Conservation (phyloP, 2,113 vertebrate genomes). For the Cynocephalus volans region DNA sequence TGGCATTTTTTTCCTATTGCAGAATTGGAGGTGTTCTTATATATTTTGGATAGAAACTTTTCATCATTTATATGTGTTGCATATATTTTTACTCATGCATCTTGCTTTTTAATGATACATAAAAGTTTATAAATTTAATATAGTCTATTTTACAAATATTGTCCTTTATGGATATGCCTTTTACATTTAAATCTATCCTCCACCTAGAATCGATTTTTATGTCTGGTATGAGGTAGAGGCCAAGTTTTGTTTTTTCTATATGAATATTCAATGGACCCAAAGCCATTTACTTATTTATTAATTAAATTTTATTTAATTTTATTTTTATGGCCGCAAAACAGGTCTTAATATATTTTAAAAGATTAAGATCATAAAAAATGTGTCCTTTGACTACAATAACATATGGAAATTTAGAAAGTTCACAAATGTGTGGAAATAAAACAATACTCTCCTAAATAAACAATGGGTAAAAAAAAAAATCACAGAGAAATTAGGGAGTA, state of each 20-base stretch:
- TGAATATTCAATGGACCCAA: background rate
- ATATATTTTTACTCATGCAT: background rate
- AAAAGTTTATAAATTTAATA: background rate
- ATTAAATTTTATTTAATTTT: too few species aligned
- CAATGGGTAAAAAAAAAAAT: too few species aligned
- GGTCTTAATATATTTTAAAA: too few species aligned
- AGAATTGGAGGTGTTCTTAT: background rate
- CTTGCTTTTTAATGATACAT: background rate
- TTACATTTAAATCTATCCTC: background rate
- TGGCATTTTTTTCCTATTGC: background rate
- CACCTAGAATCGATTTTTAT: background rate
- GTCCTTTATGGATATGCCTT: background rate
- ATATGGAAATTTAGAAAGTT: too few species aligned
- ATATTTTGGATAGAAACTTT: background rate
- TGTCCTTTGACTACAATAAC: too few species aligned
- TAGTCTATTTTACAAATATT: background rate
- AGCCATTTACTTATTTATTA: background rate
- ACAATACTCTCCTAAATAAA: too few species aligned
- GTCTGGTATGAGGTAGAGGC: background rate
- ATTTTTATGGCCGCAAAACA: too few species aligned
- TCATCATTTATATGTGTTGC: background rate
- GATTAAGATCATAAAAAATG: too few species aligned
- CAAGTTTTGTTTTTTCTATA: background rate
- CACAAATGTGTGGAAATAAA: too few species aligned
- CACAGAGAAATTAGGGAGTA: too few species aligned